phyloP scores from a whole-genome alignment of 2,797 vertebrate genomes.

The Peromyscus nudipes region DNA sequence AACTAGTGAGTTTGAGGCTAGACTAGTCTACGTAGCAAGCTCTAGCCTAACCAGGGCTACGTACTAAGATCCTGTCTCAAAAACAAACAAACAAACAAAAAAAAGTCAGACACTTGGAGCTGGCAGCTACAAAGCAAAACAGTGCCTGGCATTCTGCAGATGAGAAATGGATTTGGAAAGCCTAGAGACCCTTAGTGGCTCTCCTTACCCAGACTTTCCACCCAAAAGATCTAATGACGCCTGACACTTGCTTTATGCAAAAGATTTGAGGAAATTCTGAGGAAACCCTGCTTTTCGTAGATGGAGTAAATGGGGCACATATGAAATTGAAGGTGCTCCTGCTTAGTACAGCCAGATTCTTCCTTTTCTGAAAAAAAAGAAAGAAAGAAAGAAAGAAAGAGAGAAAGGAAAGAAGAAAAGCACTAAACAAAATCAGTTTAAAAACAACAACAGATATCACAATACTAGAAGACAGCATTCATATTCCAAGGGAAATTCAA shows the following conservation, averaged over 20 bases:
- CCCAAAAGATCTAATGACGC: background rate
- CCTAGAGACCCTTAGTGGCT: background rate
- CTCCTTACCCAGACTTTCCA: accelerated
- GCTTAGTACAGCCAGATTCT: background rate
- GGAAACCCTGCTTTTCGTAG: background rate
- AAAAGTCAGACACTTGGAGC: background rate
- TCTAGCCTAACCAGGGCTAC: too few relatives aligned
- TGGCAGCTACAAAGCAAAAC: accelerated
- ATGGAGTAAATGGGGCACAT: background rate
- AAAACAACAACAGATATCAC: background rate
- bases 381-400: background rate
- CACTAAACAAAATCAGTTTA: constrained; percentile 6
- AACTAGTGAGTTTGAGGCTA: background rate
- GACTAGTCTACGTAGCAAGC: background rate
- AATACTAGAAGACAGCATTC: background rate
- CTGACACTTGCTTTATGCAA: background rate
- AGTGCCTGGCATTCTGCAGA: background rate
- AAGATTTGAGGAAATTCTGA: background rate
- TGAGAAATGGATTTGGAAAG: background rate
- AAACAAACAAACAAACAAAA: background rate
- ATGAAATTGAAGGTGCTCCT: background rate
- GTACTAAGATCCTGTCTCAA: background rate
- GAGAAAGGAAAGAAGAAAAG: accelerated
- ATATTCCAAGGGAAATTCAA: constrained; percentile 33
- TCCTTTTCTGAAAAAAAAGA: background rate